A percentile compares a stretch with the other conserved stretches of the same genome.
Evolutionary conservation across 2,888 invertebrate species (phyloP).

Genomic region (Anthophora plumipes): DNA sequence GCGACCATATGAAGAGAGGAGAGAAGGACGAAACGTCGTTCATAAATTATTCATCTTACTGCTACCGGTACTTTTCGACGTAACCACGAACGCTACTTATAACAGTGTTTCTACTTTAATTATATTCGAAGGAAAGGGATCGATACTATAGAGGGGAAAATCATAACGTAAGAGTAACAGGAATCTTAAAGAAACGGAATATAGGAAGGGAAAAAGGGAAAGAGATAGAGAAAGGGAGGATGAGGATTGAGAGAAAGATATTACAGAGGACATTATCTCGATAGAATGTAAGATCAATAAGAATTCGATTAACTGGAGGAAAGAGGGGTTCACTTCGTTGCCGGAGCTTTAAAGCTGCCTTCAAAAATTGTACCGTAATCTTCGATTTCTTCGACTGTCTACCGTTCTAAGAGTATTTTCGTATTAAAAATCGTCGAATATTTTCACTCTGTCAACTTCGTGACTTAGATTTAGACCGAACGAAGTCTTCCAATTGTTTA

Average conservation of each 20-base stretch:
- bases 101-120: conserved; percentile 22
- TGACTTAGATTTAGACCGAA: too few species aligned
- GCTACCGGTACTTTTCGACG: conserved; percentile 16
- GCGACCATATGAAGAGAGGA: not conserved
- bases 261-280: not conserved
- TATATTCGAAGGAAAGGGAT: not conserved
- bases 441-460: too few species aligned
- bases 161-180: not conserved
- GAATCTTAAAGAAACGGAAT: not conserved
- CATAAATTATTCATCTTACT: conserved; percentile 44
- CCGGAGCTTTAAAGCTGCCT: not conserved
- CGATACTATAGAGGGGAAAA: not conserved
- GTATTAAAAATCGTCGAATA: too few species aligned
- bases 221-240: not conserved
- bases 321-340: not conserved
- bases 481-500: too few species aligned
- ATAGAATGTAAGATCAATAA: conserved; percentile 17
- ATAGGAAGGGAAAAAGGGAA: not conserved
- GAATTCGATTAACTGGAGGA: conserved; percentile 2
- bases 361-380: not conserved
- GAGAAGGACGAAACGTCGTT: conserved; percentile 31
- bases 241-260: not conserved
- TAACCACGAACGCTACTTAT: conserved; percentile 3
- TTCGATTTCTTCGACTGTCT: not conserved
- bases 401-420: not conserved